phyloP scores from a whole-genome alignment of 2,113 vertebrate species.

The Pteruthius melanotis region DNA sequence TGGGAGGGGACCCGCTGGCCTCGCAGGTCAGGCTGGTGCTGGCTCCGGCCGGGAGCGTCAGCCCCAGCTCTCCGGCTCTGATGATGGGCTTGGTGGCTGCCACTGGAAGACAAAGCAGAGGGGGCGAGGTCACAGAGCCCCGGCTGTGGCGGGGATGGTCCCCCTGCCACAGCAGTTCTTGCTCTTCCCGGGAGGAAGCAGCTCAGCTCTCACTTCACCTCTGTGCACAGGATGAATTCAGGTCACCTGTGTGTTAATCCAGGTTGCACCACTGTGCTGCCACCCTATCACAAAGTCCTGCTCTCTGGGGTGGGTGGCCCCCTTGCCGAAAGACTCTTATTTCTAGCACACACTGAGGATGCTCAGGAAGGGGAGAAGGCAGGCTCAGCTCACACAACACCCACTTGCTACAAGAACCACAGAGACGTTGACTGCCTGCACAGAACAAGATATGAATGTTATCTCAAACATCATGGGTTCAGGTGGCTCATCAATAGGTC shows the following conservation, averaged over 20 bases:
- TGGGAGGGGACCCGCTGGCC: conserved; percentile 56
- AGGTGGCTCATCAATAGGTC: background rate
- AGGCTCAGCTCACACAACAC: background rate
- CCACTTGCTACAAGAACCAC: background rate
- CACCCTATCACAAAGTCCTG: accelerated
- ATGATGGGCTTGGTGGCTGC: conserved; percentile 60
- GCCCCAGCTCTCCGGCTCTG: background rate
- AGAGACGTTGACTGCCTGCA: background rate
- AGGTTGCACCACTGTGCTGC: background rate
- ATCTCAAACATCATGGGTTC: background rate
- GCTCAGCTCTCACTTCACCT: background rate
- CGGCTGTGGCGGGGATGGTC: background rate
- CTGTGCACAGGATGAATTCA: background rate
- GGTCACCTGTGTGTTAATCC: background rate
- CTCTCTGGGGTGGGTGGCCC: background rate
- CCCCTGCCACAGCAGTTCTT: accelerated
- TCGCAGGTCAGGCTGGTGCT: conserved; percentile 51
- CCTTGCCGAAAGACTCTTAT: background rate
- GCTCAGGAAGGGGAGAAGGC: accelerated
- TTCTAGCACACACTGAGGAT: background rate
- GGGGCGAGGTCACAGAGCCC: background rate
- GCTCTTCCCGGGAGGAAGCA: background rate
- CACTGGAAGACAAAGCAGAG: conserved; percentile 26
- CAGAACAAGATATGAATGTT: background rate
- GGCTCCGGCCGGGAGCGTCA: background rate